phyloP scores from a whole-genome alignment of 2,113 vertebrate genomes.

The Solenodon paradoxus region DNA sequence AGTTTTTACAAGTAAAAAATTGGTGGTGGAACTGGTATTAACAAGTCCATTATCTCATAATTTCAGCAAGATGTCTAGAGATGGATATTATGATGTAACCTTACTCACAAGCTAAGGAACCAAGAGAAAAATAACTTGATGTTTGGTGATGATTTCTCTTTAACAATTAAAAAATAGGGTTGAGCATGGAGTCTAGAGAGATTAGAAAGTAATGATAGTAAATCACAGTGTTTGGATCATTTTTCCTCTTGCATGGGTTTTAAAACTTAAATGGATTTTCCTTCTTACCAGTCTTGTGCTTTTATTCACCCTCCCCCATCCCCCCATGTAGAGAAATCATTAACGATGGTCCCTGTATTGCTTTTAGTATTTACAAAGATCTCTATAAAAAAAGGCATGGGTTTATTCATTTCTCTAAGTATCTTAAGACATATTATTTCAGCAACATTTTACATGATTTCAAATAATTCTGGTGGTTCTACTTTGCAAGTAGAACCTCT shows the following conservation, averaged over 20 bases:
- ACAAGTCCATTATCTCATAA: slow-evolving; percentile 25
- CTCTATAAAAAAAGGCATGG: slow-evolving; percentile 55
- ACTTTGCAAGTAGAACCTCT: slow-evolving; percentile 31
- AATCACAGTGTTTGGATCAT: slow-evolving; percentile 18
- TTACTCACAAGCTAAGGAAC: slow-evolving; percentile 35
- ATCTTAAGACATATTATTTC: slow-evolving; percentile 61
- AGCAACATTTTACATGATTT: slow-evolving; percentile 65
- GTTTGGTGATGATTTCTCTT: slow-evolving; percentile 37
- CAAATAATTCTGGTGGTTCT: slow-evolving; percentile 66
- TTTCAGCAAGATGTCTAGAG: slow-evolving; percentile 42
- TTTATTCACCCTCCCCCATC: slow-evolving; percentile 49
- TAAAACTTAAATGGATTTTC: slow-evolving; percentile 60
- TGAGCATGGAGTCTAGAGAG: slow-evolving; percentile 34
- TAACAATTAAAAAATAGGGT: background rate
- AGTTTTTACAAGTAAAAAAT: slow-evolving; percentile 32
- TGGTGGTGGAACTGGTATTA: slow-evolving; percentile 35
- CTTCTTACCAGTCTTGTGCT: slow-evolving; percentile 41
- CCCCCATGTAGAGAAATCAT: slow-evolving; percentile 58
- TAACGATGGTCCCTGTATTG: slow-evolving; percentile 60
- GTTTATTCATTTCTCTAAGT: slow-evolving; percentile 63
- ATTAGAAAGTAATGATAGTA: slow-evolving; percentile 52
- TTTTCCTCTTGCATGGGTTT: slow-evolving; percentile 55
- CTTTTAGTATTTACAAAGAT: slow-evolving; percentile 74
- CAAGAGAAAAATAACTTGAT: slow-evolving; percentile 33
- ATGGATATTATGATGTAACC: background rate